Conservation (phyloP, 2,888 invertebrate genomes). For the Anagyrus pseudococci region DNA sequence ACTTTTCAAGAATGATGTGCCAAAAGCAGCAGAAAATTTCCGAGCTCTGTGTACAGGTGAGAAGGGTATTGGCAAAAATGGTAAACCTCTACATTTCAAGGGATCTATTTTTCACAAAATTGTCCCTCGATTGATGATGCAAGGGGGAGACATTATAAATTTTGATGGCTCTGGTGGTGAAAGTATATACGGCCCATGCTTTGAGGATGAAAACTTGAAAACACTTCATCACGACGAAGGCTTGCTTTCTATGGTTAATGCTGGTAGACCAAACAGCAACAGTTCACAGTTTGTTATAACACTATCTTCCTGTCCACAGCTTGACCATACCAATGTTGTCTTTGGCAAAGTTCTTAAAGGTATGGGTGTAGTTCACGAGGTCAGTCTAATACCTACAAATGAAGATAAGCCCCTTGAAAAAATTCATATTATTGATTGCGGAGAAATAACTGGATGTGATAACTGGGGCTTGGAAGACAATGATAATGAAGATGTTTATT, state of each 20-base stretch:
- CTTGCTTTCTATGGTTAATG: constrained; percentile 81
- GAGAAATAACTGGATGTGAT: constrained; percentile 69
- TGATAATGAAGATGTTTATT: constrained; percentile 75
- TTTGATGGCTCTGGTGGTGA: constrained; percentile 90
- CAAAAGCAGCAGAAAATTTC: constrained; percentile 91
- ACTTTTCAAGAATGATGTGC: constrained; percentile 82
- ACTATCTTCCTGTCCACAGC: constrained; percentile 75
- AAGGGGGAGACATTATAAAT: constrained; percentile 80
- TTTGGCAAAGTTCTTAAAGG: constrained; percentile 84
- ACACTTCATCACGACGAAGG: constrained; percentile 71
- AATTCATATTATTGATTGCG: constrained; percentile 68
- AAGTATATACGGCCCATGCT: constrained; percentile 90
- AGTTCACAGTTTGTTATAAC: constrained; percentile 96
- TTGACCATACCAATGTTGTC: constrained; percentile 82
- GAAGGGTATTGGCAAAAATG: constrained; percentile 73
- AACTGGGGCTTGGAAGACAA: constrained; percentile 73
- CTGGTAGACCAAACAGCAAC: constrained; percentile 80
- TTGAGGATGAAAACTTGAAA: constrained; percentile 89
- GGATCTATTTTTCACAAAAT: constrained; percentile 84
- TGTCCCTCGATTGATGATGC: constrained; percentile 87
- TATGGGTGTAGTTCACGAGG: constrained; percentile 73
- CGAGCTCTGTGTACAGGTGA: constrained; percentile 92
- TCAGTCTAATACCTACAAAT: constrained; percentile 69
- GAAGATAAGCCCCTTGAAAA: constrained; percentile 67
- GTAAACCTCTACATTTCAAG: constrained; percentile 84